These are phyloP conservation scores for Cyclargus thomasi DNA, from an alignment of 1,140 invertebrate species.

Conservation along the genomic window DNA sequence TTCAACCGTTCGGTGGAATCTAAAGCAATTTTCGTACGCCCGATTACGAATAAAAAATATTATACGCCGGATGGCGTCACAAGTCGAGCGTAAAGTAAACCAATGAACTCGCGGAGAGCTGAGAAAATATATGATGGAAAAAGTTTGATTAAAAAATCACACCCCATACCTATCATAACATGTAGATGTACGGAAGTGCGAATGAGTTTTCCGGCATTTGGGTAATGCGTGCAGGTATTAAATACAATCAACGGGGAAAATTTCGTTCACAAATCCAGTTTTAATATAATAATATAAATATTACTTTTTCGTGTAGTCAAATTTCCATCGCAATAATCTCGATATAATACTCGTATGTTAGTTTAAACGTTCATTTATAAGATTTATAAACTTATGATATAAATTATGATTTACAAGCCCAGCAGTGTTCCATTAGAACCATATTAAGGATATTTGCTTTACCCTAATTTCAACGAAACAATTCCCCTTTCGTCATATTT, in stretches of 20 bases:
- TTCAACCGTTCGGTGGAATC: neutral
- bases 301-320: neutral
- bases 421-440: no score
- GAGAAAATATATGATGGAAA: conserved; percentile 1
- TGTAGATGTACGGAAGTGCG: neutral
- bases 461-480: neutral
- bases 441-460: no score
- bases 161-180: conserved; percentile 1
- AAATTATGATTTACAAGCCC: no score
- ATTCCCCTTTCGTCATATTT: neutral
- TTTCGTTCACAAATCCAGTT: neutral
- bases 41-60: conserved; percentile 1
- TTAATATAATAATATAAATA: neutral
- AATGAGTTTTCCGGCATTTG: neutral
- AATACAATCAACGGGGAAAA: conserved; percentile 7
- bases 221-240: neutral
- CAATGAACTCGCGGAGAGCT: conserved; percentile 2
- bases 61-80: neutral
- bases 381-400: no score
- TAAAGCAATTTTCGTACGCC: neutral
- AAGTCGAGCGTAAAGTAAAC: conserved; percentile 1
- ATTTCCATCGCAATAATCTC: no score
- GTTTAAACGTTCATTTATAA: no score
- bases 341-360: no score
- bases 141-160: conserved; percentile 3